Conservation (phyloP, 2,888 invertebrate genomes). For the Rhabditoides inermis region DNA sequence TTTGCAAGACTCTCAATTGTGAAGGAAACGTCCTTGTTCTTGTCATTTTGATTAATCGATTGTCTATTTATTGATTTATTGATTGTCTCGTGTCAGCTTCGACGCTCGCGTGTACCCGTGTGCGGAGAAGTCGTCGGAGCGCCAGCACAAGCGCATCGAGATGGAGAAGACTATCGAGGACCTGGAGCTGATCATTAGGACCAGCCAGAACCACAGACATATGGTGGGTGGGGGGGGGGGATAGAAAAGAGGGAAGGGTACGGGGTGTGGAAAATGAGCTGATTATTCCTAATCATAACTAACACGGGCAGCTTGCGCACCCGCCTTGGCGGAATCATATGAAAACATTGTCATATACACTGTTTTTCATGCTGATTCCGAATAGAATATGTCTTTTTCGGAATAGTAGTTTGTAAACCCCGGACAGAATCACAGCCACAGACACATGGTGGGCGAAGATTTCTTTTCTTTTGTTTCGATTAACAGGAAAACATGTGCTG, state of each 20-base stretch:
- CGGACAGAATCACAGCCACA: background rate
- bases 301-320: too few species aligned
- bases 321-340: too few species aligned
- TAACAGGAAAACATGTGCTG: too few species aligned
- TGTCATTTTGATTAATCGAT: too few species aligned
- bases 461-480: background rate
- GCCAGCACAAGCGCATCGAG: conserved; percentile 91
- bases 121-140: conserved; percentile 87
- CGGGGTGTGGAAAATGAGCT: too few species aligned
- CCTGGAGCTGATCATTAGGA: conserved; percentile 65
- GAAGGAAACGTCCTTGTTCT: background rate
- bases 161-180: conserved; percentile 96
- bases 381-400: background rate
- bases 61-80: too few species aligned
- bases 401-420: background rate
- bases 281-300: too few species aligned
- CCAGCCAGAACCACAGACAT: conserved; percentile 39
- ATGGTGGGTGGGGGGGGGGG: conserved; percentile 16
- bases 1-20: too few species aligned
- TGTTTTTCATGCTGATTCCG: too few species aligned
- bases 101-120: conserved; percentile 94
- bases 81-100: conserved; percentile 63
- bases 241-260: too few species aligned
- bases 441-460: background rate
- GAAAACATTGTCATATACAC: too few species aligned